Conservation (phyloP, 2,113 vertebrate species). For the Balaeniceps rex region DNA sequence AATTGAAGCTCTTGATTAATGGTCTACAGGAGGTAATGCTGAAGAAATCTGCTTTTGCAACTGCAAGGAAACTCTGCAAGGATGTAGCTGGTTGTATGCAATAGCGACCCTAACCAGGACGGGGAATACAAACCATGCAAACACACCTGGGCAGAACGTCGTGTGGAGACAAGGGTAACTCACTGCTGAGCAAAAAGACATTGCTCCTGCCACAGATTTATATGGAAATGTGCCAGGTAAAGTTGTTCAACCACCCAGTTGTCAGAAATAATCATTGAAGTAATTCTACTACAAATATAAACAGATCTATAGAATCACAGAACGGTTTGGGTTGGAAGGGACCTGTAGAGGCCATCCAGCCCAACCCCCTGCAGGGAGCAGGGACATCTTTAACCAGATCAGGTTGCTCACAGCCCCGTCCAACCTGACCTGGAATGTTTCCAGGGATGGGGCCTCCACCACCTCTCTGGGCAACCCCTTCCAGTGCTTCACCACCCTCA, state of each 20-base stretch:
- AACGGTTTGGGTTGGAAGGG: too few relatives aligned
- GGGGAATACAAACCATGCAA: background rate
- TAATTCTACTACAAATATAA: rapidly evolving
- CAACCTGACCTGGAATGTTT: too few relatives aligned
- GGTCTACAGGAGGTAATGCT: background rate
- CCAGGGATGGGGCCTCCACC: too few relatives aligned
- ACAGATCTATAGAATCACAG: too few relatives aligned
- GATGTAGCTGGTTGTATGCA: background rate
- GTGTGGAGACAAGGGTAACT: background rate
- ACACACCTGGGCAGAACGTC: background rate
- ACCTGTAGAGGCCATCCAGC: too few relatives aligned
- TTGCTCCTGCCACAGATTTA: background rate
- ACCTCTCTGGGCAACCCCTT: too few relatives aligned
- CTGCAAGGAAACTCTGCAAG: background rate
- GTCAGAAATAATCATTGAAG: background rate
- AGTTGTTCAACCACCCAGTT: rapidly evolving
- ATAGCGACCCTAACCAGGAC: background rate
- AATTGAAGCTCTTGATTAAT: conserved; percentile 47
- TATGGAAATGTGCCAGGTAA: background rate
- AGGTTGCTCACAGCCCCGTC: too few relatives aligned
- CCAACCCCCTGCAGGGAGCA: too few relatives aligned
- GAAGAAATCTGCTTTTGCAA: background rate
- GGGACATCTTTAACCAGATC: too few relatives aligned
- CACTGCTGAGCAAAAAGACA: background rate
- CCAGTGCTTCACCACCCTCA: too few relatives aligned